phyloP scores from a whole-genome alignment of 92 coral and sea anemone genomes.

The Siderastrea siderea region DNA sequence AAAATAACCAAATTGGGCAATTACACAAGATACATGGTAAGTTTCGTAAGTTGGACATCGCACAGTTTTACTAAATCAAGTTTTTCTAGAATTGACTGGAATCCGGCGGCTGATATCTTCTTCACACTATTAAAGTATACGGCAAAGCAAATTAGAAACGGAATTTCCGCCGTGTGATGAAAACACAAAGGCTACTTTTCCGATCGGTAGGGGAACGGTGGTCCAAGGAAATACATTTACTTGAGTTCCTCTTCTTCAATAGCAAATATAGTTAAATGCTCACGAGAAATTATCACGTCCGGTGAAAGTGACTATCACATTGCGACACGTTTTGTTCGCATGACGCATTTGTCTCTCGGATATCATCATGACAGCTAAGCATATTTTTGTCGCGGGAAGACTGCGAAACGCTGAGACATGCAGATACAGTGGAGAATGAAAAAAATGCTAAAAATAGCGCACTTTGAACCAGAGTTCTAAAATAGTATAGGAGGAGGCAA shows the following conservation, averaged over 20 bases:
- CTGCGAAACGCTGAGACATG: not conserved
- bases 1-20: not conserved
- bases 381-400: not conserved
- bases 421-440: slow-evolving; percentile 25
- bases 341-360: not conserved
- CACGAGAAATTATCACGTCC: too few species aligned
- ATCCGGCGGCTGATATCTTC: not conserved
- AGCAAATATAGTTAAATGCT: not conserved
- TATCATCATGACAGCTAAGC: not conserved
- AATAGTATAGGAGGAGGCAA: not conserved
- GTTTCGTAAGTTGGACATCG: too few species aligned
- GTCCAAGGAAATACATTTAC: too few species aligned
- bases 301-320: too few species aligned
- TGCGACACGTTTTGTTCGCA: not conserved
- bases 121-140: too few species aligned
- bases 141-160: too few species aligned
- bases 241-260: not conserved
- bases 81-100: not conserved
- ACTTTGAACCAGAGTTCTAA: not conserved
- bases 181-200: too few species aligned
- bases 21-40: not conserved
- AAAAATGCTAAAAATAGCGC: not conserved
- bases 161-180: too few species aligned
- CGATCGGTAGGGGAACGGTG: too few species aligned
- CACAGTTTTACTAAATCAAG: too few species aligned